Evolutionary conservation across 2,797 vertebrate species (phyloP), one percentile per base, ranked within the genome.

Genomic region (Cygnus olor): DNA sequence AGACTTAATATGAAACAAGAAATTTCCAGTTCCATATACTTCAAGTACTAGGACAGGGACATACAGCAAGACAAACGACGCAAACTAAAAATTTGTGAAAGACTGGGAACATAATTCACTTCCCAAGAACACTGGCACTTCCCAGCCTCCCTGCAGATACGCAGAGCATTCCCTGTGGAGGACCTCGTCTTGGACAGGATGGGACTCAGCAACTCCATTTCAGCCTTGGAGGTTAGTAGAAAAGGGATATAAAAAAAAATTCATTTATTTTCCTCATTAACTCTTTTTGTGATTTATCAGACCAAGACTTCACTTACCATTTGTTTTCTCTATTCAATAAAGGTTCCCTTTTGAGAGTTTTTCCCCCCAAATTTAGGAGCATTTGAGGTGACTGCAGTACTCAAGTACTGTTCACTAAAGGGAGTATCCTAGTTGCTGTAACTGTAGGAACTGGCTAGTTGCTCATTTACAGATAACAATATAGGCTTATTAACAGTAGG

Each of bases 151-250:
- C 44, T 66, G 38, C 71, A 63, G 25, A 11, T 24, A 36, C 1
- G 10, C 0, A 44, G n/a, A 18, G 32, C 9, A 10, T 5, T 42
- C 58, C 56, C 68, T n/a, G 17, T 0, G 34, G 10, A 58, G 25
- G 32, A 90, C 8, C 28, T 49, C 32, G 25, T 73, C 60, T 54
- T 22, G 2, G 73, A 2, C 4, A 64, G 11, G 15, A 47, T 1
- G 7, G 83, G 13, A 7, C 10, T 78, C 85, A 40, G 5, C 4
- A 56, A 88, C 4, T 36, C 2, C 80, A 74, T 68, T 44, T 19
- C 44, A 89, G 56, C 45, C 87, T 4, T 21, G 38, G 11, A 38
- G 3, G 2, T 74, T 32, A 53, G 19, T 4, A 19, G 42, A 54
- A 72, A 58, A 11, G 0, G 19, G 16, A 54, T 16, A 16, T 20